Base-by-base conservation (phyloP, 1,140 invertebrate genomes). In the Scaptomyza pallida region DNA sequence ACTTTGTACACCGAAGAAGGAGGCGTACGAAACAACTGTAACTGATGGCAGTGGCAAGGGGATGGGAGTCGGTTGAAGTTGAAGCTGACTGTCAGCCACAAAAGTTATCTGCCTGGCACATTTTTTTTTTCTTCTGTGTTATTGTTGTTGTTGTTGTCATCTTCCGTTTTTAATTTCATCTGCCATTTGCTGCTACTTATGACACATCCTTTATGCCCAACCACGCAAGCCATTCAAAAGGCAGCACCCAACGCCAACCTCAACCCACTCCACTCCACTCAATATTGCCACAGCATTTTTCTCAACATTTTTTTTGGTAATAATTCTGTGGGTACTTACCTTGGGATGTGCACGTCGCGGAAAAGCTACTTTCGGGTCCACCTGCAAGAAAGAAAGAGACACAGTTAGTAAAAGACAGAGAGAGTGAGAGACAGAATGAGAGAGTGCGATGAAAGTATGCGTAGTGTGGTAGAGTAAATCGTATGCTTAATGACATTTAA, bases 341-440 rank as follows among this genome's bases (percentile, higher is more conserved):
- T 99, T 99, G 93, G 97, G 97, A 94, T 99, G 98, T 94, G 97
- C 97, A 95, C 98, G 95, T 93, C 98, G 96, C 78, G 98, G 98
- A 94, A 99, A 99, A 92, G 98, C 98, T 93, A 99, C 97, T 95
- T 99, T 99, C 85, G 98, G 98, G 93, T 99, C 98, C 94, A 99
- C 99, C 98, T 99, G 96, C 78, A 57, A 55, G 91, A 89, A 90
- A 86, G 90, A 64, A 55, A 55, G 17, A 41, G 15, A 48, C 57
- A 51, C 1, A 15, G 8, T 33, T 13, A 35, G 16, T 55, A 21
- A 35, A 60, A 48, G 19, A 48, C 45, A 35, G n/a, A 15, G 16
- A 55, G 13, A 41, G 23, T 17, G 37, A 10, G 4, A 21, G 5
- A 8, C 3, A 17, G 35, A 41, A n/a, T 26, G 23, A 43, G 44